A percentile compares a stretch with the other conserved stretches of the same genome.
Evolutionary conservation across 2,113 vertebrate genomes (phyloP).

Genomic region (Steatornis caripensis): DNA sequence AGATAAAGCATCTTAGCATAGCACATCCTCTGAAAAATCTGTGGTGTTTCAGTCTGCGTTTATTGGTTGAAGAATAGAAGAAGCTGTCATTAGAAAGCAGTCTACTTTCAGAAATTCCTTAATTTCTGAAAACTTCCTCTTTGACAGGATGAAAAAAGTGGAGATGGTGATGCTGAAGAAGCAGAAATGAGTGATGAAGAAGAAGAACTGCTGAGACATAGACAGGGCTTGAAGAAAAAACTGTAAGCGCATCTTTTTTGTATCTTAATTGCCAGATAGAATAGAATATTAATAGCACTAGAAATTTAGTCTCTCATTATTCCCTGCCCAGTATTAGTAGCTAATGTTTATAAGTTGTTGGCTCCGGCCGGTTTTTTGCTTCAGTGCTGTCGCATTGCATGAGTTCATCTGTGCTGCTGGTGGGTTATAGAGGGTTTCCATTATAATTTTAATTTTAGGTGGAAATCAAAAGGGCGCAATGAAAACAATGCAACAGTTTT

Average conservation of each 20-base stretch:
- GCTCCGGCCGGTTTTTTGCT: background rate
- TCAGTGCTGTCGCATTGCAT: background rate
- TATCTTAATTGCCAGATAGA: background rate
- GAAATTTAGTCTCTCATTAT: background rate
- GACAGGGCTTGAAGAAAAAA: constrained; percentile 74
- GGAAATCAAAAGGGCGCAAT: background rate
- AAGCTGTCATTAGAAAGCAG: background rate
- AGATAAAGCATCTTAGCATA: background rate
- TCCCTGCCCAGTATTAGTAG: background rate
- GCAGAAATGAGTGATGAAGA: constrained; percentile 72
- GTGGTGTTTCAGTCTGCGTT: background rate
- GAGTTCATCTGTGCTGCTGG: background rate
- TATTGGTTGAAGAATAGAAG: background rate
- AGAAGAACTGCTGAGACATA: constrained; percentile 73
- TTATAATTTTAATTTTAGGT: background rate
- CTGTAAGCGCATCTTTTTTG: constrained; percentile 73
- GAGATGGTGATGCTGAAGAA: constrained; percentile 39
- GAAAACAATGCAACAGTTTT: background rate
- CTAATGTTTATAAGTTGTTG: background rate
- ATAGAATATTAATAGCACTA: background rate
- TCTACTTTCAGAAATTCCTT: background rate
- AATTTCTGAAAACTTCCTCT: background rate
- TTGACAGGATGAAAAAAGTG: constrained; percentile 60
- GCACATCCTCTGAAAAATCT: background rate
- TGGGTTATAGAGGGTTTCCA: background rate